These are phyloP conservation scores for Sisor rabdophorus DNA, from an alignment of 2,113 vertebrate species.

Conservation along the genomic window DNA sequence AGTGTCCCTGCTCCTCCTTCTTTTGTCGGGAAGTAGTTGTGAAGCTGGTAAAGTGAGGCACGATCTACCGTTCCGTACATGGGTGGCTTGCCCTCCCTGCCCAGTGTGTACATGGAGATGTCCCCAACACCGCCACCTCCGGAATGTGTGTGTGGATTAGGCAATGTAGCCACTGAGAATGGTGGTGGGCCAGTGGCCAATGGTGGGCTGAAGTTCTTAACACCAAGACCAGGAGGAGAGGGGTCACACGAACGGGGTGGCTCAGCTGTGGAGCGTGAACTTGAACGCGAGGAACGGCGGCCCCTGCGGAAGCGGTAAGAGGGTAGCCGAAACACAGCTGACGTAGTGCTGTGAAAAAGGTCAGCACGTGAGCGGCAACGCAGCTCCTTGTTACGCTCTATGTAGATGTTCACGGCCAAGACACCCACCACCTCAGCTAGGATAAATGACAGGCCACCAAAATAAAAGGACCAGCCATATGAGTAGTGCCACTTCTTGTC, in stretches of 20 bases:
- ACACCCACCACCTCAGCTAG: constrained; percentile 92
- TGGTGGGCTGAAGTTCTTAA: constrained; percentile 71
- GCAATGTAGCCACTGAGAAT: constrained; percentile 73
- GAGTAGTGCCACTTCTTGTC: constrained; percentile 92
- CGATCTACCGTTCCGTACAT: constrained; percentile 75
- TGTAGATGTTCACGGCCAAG: constrained; percentile 89
- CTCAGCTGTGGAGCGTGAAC: constrained; percentile 80
- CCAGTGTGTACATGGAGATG: constrained; percentile 90
- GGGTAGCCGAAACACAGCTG: constrained; percentile 82
- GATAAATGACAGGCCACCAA: constrained; percentile 90
- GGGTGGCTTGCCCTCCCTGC: constrained; percentile 76
- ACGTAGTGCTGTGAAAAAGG: constrained; percentile 76
- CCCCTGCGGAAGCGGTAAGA: constrained; percentile 80
- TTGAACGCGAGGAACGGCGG: constrained; percentile 79
- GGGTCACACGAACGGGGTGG: constrained; percentile 72
- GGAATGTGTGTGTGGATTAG: constrained; percentile 69
- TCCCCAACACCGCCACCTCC: constrained; percentile 67
- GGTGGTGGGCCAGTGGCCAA: constrained; percentile 63
- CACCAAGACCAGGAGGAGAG: constrained; percentile 64
- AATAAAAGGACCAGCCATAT: constrained; percentile 94
- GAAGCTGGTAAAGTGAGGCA: constrained; percentile 81
- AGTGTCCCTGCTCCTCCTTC: constrained; percentile 54
- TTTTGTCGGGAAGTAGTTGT: constrained; percentile 87
- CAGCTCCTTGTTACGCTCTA: constrained; percentile 87
- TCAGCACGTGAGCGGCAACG: constrained; percentile 85